Evolutionary conservation across 2,797 vertebrate genomes (phyloP).

Genomic region (Sebastes oblongus): DNA sequence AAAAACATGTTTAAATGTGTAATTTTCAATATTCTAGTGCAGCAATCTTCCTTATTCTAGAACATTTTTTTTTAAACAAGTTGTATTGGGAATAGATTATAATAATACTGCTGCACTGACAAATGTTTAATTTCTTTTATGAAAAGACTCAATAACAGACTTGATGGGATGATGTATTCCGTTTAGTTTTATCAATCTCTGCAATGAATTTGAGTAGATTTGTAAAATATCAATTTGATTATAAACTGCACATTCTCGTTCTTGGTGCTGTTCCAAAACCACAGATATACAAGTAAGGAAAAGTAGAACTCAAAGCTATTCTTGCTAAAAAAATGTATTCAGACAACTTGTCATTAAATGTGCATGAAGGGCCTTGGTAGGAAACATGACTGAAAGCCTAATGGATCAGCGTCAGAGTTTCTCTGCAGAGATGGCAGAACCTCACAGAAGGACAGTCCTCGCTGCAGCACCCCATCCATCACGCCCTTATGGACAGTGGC

Average conservation of each 20-base stretch:
- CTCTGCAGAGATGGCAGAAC: conserved; percentile 24
- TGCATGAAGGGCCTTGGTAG: conserved; percentile 9
- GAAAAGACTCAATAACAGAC: not conserved
- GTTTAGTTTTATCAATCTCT: not conserved
- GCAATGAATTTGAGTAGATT: not conserved
- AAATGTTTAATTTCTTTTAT: not conserved
- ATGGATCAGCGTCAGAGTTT: conserved; percentile 11
- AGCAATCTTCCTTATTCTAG: not conserved
- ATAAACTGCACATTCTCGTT: not conserved
- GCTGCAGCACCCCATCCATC: conserved; percentile 53
- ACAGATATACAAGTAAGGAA: not conserved
- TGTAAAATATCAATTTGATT: not conserved
- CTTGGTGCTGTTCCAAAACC: conserved; percentile 13
- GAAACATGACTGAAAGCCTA: conserved; percentile 26
- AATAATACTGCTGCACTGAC: not conserved
- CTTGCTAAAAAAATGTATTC: not conserved
- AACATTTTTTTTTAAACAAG: not conserved
- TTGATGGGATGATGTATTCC: not conserved
- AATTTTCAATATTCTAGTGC: not conserved
- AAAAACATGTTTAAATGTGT: not conserved
- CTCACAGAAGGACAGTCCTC: conserved; percentile 23
- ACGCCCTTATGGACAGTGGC: conserved; percentile 40
- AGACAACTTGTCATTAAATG: conserved; percentile 29
- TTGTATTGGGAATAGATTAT: not conserved
- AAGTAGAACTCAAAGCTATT: not conserved